Conservation (phyloP, 2,113 vertebrate genomes). For the Ornithorhynchus anatinus region DNA sequence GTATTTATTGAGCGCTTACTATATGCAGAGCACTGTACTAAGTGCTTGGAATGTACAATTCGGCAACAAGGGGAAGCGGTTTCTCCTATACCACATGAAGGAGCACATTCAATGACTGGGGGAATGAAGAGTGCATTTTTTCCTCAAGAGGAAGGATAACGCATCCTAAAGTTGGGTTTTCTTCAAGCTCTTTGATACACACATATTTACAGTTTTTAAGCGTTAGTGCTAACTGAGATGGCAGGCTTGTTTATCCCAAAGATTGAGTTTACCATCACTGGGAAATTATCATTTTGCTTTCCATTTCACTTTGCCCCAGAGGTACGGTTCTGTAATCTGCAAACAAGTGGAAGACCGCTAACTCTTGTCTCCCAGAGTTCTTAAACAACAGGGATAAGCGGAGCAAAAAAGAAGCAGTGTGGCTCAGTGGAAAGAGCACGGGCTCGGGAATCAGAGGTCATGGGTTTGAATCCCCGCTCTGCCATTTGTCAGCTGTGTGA, state of each 20-base stretch:
- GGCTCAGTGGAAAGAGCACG: too few species aligned
- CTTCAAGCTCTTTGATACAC: constrained; percentile 9
- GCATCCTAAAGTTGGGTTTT: neutral
- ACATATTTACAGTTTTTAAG: too few species aligned
- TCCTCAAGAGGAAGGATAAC: constrained; percentile 4
- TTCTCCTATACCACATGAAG: neutral
- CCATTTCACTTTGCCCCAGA: neutral
- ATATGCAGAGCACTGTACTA: too few species aligned
- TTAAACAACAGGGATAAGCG: too few species aligned
- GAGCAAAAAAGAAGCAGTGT: too few species aligned
- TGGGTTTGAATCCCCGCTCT: too few species aligned
- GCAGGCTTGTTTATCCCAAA: constrained; percentile 2
- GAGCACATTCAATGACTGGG: constrained; percentile 1
- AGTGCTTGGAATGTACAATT: too few species aligned
- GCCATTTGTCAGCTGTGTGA: too few species aligned
- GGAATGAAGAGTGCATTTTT: constrained; percentile 8
- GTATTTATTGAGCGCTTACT: too few species aligned
- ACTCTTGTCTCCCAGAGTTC: too few species aligned
- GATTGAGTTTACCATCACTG: neutral
- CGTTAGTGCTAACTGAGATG: too few species aligned
- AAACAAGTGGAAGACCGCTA: neutral
- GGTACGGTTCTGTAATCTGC: neutral
- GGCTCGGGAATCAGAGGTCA: too few species aligned
- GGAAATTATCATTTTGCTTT: neutral
- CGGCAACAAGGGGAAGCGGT: neutral